These are phyloP conservation scores for Zosterops borbonicus DNA, from an alignment of 2,113 vertebrate genomes.

Conservation along the genomic window DNA sequence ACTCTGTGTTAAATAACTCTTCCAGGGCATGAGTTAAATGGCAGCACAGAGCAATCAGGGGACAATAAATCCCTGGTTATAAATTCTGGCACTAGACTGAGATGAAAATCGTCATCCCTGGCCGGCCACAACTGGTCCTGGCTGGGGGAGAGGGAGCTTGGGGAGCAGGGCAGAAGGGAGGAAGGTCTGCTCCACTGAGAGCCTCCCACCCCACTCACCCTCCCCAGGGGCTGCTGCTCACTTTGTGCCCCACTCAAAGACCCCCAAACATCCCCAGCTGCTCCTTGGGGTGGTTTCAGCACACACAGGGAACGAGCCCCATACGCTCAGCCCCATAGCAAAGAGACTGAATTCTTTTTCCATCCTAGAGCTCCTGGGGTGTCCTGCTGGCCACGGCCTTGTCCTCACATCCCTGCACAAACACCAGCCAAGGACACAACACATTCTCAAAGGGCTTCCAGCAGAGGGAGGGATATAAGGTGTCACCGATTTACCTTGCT, in stretches of 20 bases:
- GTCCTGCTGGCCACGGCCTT: not conserved
- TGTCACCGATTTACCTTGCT: constrained; percentile 35
- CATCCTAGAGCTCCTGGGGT: not conserved
- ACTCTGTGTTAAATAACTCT: constrained; percentile 23
- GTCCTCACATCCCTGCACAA: fast-evolving
- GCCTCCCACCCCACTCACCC: not conserved
- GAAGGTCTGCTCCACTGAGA: fast-evolving
- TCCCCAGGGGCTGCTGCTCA: not conserved
- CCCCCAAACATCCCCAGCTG: fast-evolving
- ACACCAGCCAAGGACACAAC: fast-evolving
- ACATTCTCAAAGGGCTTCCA: fast-evolving
- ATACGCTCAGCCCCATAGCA: fast-evolving
- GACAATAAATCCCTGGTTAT: constrained; percentile 35
- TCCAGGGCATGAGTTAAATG: constrained; percentile 16
- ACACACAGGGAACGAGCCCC: fast-evolving
- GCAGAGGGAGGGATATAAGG: not conserved
- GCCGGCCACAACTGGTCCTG: not conserved
- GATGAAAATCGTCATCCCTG: not conserved
- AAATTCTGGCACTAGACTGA: not conserved
- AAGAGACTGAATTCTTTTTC: fast-evolving
- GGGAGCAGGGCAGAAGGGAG: not conserved
- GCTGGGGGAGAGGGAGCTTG: fast-evolving
- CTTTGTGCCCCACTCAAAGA: not conserved
- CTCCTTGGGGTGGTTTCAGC: not conserved
- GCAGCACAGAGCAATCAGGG: constrained; percentile 32